phyloP scores from a whole-genome alignment of 2,113 vertebrate species.

The Pomatorhinus ruficollis region DNA sequence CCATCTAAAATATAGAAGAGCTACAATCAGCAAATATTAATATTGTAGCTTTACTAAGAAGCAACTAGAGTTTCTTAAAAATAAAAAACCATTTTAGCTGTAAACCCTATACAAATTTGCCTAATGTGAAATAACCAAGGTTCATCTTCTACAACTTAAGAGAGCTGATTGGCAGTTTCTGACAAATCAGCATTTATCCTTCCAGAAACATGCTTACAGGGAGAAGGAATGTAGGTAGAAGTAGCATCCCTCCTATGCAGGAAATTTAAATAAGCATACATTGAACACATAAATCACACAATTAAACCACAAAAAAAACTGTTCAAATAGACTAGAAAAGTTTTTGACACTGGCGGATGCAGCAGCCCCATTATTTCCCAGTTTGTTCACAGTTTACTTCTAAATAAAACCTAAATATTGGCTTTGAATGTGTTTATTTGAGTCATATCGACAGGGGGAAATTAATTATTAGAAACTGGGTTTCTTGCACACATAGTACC shows the following conservation, averaged over 20 bases:
- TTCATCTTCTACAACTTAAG: neutral
- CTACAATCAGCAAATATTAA: neutral
- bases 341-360: neutral
- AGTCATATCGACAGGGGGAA: rapidly evolving
- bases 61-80: neutral
- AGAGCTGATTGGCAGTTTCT: neutral
- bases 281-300: neutral
- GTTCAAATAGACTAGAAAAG: neutral
- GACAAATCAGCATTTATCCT: neutral
- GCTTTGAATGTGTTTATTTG: neutral
- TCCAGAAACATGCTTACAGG: neutral
- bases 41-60: neutral
- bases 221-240: neutral
- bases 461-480: neutral
- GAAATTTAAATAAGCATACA: neutral
- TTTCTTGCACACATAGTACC: neutral
- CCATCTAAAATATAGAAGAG: neutral
- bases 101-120: neutral
- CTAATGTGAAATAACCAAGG: neutral
- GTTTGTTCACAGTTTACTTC: neutral
- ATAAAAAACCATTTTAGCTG: neutral
- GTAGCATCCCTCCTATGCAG: neutral
- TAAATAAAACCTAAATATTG: neutral
- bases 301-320: neutral
- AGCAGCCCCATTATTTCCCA: neutral